A percentile compares a stretch with the other conserved stretches of the same genome.
These are phyloP conservation scores for Halcyon malimbica DNA, from an alignment of 2,113 vertebrate genomes.

Conservation along the genomic window DNA sequence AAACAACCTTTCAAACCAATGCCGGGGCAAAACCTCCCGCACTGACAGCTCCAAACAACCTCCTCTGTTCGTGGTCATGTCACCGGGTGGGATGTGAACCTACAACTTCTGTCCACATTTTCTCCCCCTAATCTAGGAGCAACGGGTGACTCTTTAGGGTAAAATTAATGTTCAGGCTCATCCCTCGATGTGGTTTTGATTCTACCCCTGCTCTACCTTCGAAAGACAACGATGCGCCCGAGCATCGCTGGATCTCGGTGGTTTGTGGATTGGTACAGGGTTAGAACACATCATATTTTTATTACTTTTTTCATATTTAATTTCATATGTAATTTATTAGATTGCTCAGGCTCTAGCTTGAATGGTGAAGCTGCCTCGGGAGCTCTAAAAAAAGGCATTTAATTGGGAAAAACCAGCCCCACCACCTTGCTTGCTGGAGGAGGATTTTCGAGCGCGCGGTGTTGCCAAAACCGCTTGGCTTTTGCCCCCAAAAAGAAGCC, in stretches of 20 bases:
- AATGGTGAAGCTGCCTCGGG: neutral
- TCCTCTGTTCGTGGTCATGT: neutral
- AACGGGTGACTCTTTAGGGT: neutral
- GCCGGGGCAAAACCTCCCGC: neutral
- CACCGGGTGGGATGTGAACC: neutral
- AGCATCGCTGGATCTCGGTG: neutral
- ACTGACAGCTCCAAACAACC: neutral
- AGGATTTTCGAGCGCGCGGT: neutral
- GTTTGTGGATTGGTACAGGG: neutral
- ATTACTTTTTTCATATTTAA: neutral
- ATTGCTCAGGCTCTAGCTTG: neutral
- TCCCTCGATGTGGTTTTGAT: neutral
- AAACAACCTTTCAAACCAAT: neutral
- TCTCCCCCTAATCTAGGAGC: neutral
- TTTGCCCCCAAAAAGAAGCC: neutral
- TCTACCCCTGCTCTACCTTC: neutral
- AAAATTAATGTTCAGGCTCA: neutral
- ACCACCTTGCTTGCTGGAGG: neutral
- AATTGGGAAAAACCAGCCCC: neutral
- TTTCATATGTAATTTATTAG: neutral
- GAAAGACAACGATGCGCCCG: neutral
- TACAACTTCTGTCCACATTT: accelerated
- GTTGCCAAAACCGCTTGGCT: neutral
- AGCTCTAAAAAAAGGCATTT: neutral
- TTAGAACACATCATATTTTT: neutral